A percentile compares a stretch with the other conserved stretches of the same genome.
phyloP scores from a whole-genome alignment of 2,113 vertebrate genomes.

The Plestiodon gilberti region DNA sequence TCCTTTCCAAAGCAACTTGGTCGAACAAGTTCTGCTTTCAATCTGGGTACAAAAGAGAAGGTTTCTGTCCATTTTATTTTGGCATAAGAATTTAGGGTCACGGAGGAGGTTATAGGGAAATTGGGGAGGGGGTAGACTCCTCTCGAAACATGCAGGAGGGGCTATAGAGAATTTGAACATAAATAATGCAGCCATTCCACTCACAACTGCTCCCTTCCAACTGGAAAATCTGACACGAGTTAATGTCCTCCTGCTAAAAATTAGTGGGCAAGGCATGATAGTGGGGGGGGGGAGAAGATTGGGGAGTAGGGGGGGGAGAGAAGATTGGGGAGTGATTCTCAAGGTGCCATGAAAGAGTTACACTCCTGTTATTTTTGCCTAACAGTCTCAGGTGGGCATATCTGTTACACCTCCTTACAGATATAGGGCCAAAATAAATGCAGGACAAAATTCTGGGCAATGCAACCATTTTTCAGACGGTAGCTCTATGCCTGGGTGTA shows the following conservation, averaged over 20 bases:
- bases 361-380: no score
- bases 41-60: neutral
- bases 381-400: no score
- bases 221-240: neutral
- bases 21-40: slow-evolving; percentile 9
- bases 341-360: neutral
- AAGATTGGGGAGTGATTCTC: neutral
- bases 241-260: neutral
- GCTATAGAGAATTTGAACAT: neutral
- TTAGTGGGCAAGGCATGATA: neutral
- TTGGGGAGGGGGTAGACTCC: neutral
- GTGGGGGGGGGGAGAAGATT: neutral
- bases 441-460: neutral
- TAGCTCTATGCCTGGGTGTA: no score
- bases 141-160: neutral
- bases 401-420: neutral
- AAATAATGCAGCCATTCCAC: neutral
- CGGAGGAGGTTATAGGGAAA: neutral
- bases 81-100: neutral
- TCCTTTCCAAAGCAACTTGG: neutral
- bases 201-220: neutral
- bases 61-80: neutral
- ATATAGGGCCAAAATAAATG: no score
- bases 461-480: neutral
- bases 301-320: no score